Evolutionary conservation across 2,113 vertebrate genomes (phyloP), one percentile per base, ranked within the genome.

Genomic region (Aegotheles bennettii): DNA sequence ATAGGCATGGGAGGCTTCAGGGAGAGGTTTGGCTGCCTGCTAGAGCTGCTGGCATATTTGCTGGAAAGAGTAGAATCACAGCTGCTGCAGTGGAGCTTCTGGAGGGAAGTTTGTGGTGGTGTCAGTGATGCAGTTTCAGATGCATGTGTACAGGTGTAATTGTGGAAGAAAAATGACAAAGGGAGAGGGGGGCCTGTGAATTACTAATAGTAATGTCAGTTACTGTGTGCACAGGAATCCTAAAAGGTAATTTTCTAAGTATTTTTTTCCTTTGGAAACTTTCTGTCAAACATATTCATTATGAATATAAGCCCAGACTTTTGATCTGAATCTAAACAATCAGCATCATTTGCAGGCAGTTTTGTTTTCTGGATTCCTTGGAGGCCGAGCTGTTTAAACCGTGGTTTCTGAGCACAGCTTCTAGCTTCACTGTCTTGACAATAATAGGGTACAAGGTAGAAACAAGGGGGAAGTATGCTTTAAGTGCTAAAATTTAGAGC

Each of bases 191-290:
- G 71, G 79, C 54, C 57, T 91, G 65, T 45, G 95, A 90, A 94
- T 91, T 95, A 80, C 92, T 96, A 93, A 94, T 74, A 70, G 71
- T 50, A 87, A 73, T 92, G 57, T 94, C 93, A 89, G 65, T 96
- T 94, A 84, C 86, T 35, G 33, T 89, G 60, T 75, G 74, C 6
- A 4, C 60, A 93, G 45, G 48, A 61, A 94, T 94, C 40, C 90
- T 40, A 11, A 70, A 93, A 90, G 89, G 75, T 87, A 84, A 81
- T 88, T 95, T 83, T 75, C 92, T 68, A 0, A 47, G 60, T 40
- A 10, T 2, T 11, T 43, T 82, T 74, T 68, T 36, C 45, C 53
- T 86, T 89, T 65, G 45, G 53, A 87, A 70, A 83, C 38, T 77
- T 94, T 79, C 57, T 78, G 56, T 67, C 24, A n/a, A 85, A 71